A percentile compares a stretch with the other conserved stretches of the same genome.
Evolutionary conservation across 2,888 invertebrate species (phyloP).

Genomic region (Acrobasis consociella): DNA sequence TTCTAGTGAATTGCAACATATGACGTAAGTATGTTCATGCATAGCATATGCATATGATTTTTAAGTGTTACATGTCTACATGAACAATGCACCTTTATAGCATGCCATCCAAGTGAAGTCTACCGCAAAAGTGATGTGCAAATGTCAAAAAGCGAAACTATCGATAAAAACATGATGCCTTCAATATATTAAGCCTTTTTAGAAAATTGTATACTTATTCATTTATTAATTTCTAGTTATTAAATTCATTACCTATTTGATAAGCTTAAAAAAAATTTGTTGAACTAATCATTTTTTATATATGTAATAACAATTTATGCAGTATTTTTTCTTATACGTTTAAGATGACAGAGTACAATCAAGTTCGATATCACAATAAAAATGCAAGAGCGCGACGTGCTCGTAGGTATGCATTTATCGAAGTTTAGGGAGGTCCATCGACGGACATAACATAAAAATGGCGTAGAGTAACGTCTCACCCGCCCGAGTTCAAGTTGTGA

Average conservation of each 20-base stretch:
- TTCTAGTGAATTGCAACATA: slow-evolving; percentile 46
- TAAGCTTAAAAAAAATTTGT: too few species aligned
- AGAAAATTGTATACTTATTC: too few species aligned
- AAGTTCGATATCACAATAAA: not conserved
- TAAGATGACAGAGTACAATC: not conserved
- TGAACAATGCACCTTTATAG: slow-evolving; percentile 77
- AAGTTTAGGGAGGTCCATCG: slow-evolving; percentile 18
- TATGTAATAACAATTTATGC: too few species aligned
- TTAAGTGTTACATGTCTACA: slow-evolving; percentile 58
- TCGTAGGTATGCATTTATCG: not conserved
- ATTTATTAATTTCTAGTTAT: too few species aligned
- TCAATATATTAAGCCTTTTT: too few species aligned
- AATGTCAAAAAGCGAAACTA: slow-evolving; percentile 18
- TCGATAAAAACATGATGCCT: slow-evolving; percentile 23
- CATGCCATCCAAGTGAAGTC: slow-evolving; percentile 63
- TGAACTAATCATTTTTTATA: too few species aligned
- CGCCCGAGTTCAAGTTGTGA: slow-evolving; percentile 52
- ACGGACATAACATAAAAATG: not conserved
- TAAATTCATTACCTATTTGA: too few species aligned
- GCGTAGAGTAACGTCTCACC: slow-evolving; percentile 31
- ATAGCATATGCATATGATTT: not conserved
- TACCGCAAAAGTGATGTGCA: slow-evolving; percentile 52
- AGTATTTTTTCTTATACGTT: too few species aligned
- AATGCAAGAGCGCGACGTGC: not conserved
- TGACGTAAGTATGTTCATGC: slow-evolving; percentile 48